Percentiles rank a stretch among this genome's conserved stretches.
Conservation (phyloP, 1,140 invertebrate genomes). For the Homarus americanus region DNA sequence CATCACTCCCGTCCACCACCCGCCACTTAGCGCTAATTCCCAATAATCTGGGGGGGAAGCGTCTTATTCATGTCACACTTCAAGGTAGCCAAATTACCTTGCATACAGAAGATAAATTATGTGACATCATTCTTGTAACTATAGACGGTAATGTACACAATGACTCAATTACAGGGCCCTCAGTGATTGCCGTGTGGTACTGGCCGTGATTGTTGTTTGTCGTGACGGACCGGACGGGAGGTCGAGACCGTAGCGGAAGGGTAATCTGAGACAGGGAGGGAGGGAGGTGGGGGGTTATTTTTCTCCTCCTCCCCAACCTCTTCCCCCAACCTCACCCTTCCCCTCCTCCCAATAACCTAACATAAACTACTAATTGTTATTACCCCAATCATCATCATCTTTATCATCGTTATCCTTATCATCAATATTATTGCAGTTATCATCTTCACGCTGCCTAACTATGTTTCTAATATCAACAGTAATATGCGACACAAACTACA, state of each 20-base stretch:
- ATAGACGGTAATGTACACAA: conserved; percentile 24
- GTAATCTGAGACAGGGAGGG: too few relatives aligned
- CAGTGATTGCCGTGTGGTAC: not conserved
- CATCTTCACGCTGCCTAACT: not conserved
- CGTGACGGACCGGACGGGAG: not conserved
- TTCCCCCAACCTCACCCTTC: too few relatives aligned
- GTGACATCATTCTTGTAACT: conserved; percentile 48
- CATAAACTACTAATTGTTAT: not conserved
- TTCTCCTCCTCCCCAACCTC: too few relatives aligned
- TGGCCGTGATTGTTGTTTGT: not conserved
- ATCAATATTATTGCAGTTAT: not conserved
- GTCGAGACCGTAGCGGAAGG: not conserved
- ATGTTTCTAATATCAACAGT: not conserved
- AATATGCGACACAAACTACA: too few relatives aligned
- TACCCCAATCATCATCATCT: not conserved
- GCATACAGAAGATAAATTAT: conserved; percentile 49
- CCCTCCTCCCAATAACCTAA: too few relatives aligned
- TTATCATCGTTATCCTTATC: not conserved
- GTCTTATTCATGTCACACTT: not conserved
- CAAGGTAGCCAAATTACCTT: conserved; percentile 35
- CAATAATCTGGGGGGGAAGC: conserved; percentile 26
- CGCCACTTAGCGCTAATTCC: not conserved
- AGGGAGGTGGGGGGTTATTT: too few relatives aligned
- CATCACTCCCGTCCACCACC: conserved; percentile 8
- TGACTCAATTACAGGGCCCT: conserved; percentile 39